Conservation (phyloP, 2,797 vertebrate species). For the Enteromius afrohamiltoni region DNA sequence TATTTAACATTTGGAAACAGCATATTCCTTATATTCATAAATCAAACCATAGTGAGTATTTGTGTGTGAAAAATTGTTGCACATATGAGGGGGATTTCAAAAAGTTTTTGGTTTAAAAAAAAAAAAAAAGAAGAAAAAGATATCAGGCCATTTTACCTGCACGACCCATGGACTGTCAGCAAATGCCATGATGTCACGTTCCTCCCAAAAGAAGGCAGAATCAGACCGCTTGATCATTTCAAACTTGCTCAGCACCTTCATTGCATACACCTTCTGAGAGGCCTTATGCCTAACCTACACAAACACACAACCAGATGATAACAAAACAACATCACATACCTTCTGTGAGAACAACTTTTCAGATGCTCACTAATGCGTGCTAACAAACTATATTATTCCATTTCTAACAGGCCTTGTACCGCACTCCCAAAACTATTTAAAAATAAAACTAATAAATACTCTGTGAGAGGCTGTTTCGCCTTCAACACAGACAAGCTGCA, state of each 20-base stretch:
- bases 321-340: not conserved
- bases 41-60: not conserved
- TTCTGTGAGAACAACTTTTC: not conserved
- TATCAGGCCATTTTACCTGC: conserved; percentile 80
- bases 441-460: conserved; percentile 1
- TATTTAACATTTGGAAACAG: not conserved
- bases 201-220: conserved; percentile 99
- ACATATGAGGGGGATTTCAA: not conserved
- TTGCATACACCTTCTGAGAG: conserved; percentile 96
- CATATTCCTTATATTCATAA: not conserved
- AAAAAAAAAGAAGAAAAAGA: not conserved
- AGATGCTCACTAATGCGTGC: not conserved
- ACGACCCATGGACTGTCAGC: conserved; percentile 98
- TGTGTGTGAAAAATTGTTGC: not conserved
- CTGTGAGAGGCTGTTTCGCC: conserved; percentile 9
- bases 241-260: conserved; percentile 99
- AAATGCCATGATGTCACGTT: conserved; percentile 99
- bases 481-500: not conserved
- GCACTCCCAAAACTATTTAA: not conserved
- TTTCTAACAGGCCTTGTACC: not conserved
- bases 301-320: conserved; percentile 22
- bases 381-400: not conserved
- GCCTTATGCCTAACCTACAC: conserved; percentile 90
- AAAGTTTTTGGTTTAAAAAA: not conserved
- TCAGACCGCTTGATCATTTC: conserved; percentile 99